These are phyloP conservation scores for Notolepis coatsorum DNA, from an alignment of 2,797 vertebrate species.

Conservation along the genomic window DNA sequence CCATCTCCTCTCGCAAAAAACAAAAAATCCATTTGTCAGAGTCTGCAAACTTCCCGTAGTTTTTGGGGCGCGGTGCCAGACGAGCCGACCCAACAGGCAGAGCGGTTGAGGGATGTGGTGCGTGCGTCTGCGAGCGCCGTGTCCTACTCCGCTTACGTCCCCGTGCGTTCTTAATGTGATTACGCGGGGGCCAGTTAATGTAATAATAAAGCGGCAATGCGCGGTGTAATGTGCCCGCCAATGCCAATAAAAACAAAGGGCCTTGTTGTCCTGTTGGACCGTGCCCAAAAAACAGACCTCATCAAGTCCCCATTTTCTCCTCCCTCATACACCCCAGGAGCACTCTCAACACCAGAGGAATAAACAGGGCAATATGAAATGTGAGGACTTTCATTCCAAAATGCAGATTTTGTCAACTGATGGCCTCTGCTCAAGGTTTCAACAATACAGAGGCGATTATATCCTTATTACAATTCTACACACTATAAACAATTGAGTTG, in stretches of 20 bases:
- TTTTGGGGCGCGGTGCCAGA: slow-evolving; percentile 60
- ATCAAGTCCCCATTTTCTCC: slow-evolving; percentile 55
- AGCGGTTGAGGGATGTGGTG: slow-evolving; percentile 48
- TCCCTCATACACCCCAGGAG: slow-evolving; percentile 19
- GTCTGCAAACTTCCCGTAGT: slow-evolving; percentile 72
- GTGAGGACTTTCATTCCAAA: too few species aligned
- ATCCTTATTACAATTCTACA: too few species aligned
- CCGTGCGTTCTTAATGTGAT: slow-evolving; percentile 74
- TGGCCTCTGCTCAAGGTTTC: too few species aligned
- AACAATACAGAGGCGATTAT: too few species aligned
- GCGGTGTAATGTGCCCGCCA: slow-evolving; percentile 75
- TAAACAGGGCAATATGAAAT: slow-evolving; percentile 19
- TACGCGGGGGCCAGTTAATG: slow-evolving; percentile 76
- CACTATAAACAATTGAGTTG: too few species aligned
- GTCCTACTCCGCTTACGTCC: slow-evolving; percentile 68
- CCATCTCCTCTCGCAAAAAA: slow-evolving; percentile 48
- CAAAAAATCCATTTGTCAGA: slow-evolving; percentile 74
- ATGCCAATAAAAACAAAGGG: slow-evolving; percentile 74
- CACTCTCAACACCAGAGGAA: neutral
- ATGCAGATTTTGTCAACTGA: too few species aligned
- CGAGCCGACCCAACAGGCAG: slow-evolving; percentile 37
- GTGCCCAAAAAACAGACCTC: slow-evolving; percentile 57
- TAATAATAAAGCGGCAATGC: slow-evolving; percentile 78
- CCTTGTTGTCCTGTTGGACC: slow-evolving; percentile 48
- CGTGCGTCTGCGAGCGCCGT: slow-evolving; percentile 60